Base-by-base conservation (phyloP, 1,140 invertebrate genomes). In the Batillaria attramentaria region DNA sequence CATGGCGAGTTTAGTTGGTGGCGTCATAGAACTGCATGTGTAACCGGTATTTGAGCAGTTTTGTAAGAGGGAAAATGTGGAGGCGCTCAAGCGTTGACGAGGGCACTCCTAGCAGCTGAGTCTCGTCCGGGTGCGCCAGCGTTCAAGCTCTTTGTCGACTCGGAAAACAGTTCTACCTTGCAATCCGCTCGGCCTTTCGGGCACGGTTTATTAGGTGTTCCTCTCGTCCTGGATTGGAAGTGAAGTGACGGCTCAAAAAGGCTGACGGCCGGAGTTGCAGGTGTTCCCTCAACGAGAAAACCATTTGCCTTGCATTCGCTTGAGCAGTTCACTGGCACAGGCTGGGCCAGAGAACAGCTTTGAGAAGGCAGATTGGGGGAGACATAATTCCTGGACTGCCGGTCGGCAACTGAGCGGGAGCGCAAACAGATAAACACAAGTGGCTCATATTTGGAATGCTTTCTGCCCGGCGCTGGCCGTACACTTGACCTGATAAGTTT, bases 391-490 rank as follows among this genome's bases (percentile, higher is more conserved):
- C 46, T 50, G 57, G 57, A n/a, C 24, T 20, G 57, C 57, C 57
- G 31, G 20, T 60, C 57, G 6, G 57, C 57, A 60, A n/a, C n/a
- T n/a, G n/a, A 60, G 24, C 6, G 46, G 57, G 57, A 24, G 6
- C 57, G 57, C 57, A 60, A 60, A 60, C 57, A 60, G 57, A 60
- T 60, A 60, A 60, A 60, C 57, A 60, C 57, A 60, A 60, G 57
- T 6, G 57, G 6, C 57, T 60, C 57, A 60, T 60, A 60, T 60
- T 60, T 60, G 57, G 57, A 20, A 60, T 60, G 57, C 57, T 28
- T 50, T 8, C 46, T 60, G 24, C 31, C 31, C 20, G 20, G 8
- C 6, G 57, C 24, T 5, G 4, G 24, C 24, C 6, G 57, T 4
- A 24, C 31, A 28, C 57, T 60, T 24, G 57, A 24, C 57, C 57